Evolutionary conservation across 2,797 vertebrate species (phyloP).

Genomic region (Macropus fuliginosus): DNA sequence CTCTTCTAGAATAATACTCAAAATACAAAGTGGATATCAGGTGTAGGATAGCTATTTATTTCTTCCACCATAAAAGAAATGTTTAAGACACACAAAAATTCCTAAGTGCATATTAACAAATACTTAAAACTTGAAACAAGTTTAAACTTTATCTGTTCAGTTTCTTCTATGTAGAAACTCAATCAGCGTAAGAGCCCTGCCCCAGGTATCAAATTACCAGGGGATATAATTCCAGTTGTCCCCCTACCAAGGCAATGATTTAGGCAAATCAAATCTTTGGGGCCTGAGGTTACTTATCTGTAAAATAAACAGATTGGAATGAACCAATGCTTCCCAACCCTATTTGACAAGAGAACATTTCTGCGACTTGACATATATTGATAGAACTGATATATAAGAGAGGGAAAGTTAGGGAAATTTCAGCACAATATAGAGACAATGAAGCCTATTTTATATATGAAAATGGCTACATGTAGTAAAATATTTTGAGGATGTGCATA

Average conservation of each 20-base stretch:
- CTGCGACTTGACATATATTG: not conserved
- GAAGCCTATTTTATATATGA: not conserved
- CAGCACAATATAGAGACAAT: not conserved
- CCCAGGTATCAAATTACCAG: not conserved
- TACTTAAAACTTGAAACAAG: not conserved
- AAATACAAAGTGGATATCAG: not conserved
- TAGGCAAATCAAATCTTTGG: not conserved
- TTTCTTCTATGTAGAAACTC: not conserved
- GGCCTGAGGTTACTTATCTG: not conserved
- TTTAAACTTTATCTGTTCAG: not conserved
- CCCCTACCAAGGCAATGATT: not conserved
- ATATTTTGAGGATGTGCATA: not conserved
- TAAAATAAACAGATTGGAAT: not conserved
- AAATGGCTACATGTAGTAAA: not conserved
- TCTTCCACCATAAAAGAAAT: not conserved
- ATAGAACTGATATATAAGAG: not conserved
- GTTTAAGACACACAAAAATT: not conserved
- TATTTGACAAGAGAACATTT: not conserved
- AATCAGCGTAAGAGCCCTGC: slow-evolving; percentile 21
- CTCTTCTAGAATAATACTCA: not conserved
- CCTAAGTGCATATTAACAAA: not conserved
- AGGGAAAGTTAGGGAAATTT: not conserved
- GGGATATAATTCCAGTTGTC: not conserved
- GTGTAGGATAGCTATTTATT: not conserved
- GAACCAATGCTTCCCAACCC: not conserved